These are phyloP conservation scores for Hapalemur alaotrensis DNA, from an alignment of 2,797 vertebrate genomes.

Conservation along the genomic window DNA sequence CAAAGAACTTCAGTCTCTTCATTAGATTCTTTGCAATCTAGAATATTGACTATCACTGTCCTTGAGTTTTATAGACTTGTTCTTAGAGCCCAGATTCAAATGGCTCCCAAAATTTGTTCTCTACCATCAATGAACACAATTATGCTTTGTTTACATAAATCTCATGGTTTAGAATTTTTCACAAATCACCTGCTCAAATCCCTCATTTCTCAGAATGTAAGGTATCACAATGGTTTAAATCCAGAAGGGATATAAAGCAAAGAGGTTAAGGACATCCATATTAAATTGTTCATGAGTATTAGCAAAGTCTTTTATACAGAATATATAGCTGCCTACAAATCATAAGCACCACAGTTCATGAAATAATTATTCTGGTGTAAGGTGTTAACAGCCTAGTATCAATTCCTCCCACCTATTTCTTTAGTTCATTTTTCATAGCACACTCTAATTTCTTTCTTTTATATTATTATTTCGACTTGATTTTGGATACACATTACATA, in stretches of 20 bases:
- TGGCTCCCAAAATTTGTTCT: background rate
- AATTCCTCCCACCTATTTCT: background rate
- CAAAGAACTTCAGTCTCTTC: background rate
- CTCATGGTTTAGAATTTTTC: background rate
- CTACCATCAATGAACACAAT: background rate
- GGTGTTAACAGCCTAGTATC: background rate
- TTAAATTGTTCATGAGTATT: background rate
- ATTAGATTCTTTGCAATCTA: background rate
- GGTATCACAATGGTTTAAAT: background rate
- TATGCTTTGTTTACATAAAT: background rate
- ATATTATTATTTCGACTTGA: background rate
- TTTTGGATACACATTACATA: background rate
- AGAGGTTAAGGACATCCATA: background rate
- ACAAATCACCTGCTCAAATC: background rate
- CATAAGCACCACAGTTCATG: background rate
- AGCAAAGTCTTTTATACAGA: background rate
- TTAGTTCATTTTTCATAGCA: background rate
- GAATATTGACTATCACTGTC: background rate
- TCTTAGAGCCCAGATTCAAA: background rate
- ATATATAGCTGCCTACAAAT: background rate
- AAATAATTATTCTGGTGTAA: background rate
- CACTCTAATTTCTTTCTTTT: background rate
- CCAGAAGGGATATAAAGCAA: background rate
- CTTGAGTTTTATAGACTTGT: background rate
- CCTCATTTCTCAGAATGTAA: background rate